These are phyloP conservation scores for Cyanistes caeruleus DNA, from an alignment of 2,113 vertebrate species.

Conservation along the genomic window DNA sequence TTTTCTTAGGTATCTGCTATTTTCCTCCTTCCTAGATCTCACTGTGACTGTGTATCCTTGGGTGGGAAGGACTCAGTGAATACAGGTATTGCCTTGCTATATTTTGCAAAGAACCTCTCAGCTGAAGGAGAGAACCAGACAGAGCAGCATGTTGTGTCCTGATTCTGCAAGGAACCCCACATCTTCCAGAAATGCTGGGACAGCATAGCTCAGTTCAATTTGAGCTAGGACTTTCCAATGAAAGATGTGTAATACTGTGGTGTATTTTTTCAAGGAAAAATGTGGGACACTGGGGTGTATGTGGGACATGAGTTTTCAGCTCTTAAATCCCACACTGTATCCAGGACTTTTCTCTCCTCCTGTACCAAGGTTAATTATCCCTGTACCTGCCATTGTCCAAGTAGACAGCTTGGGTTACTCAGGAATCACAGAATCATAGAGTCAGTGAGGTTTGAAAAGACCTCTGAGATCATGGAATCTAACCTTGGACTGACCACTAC, in stretches of 20 bases:
- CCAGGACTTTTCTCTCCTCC: neutral
- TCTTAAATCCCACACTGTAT: neutral
- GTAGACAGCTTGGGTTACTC: neutral
- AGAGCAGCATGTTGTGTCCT: fast-evolving
- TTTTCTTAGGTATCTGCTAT: neutral
- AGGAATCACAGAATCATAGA: neutral
- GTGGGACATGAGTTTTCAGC: neutral
- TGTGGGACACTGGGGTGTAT: neutral
- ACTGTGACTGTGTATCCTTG: neutral
- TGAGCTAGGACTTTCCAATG: neutral
- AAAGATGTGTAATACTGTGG: neutral
- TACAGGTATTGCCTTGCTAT: neutral
- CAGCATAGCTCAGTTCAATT: neutral
- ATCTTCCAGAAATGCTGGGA: neutral
- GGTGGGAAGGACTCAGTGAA: neutral
- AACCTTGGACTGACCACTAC: neutral
- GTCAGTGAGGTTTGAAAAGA: neutral
- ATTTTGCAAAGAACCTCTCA: neutral
- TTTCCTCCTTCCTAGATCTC: neutral
- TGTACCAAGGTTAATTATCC: neutral
- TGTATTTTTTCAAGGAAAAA: neutral
- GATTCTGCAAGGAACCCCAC: neutral
- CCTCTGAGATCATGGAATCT: neutral
- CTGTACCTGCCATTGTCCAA: neutral
- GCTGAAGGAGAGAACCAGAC: neutral